These are phyloP conservation scores for Petrocephalus microphthalmus DNA, from an alignment of 2,113 vertebrate species.

Conservation along the genomic window DNA sequence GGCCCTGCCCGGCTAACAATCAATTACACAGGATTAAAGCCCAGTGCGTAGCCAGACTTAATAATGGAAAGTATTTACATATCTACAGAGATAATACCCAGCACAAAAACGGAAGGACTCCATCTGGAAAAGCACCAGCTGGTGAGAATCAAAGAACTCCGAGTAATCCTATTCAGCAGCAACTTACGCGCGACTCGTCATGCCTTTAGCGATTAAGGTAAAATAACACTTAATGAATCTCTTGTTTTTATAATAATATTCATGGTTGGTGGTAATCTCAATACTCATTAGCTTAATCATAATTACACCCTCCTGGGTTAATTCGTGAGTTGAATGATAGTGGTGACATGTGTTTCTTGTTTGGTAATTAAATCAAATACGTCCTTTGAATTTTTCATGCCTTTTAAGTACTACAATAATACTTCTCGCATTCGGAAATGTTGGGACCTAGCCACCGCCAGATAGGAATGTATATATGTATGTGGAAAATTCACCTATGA, in stretches of 20 bases:
- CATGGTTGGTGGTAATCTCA: not conserved
- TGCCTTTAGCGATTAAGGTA: not conserved
- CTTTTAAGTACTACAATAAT: not conserved
- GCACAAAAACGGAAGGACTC: not conserved
- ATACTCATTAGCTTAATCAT: not conserved
- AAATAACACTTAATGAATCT: not conserved
- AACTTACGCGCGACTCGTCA: not conserved
- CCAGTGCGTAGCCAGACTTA: not conserved
- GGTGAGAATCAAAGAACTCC: not conserved
- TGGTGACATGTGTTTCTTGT: not conserved
- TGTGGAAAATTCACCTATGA: too few relatives aligned
- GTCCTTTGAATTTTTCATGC: not conserved
- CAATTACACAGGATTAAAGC: not conserved
- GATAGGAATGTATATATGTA: too few relatives aligned
- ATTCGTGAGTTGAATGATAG: not conserved
- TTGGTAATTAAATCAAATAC: not conserved
- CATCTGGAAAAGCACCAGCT: not conserved
- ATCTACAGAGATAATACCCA: not conserved
- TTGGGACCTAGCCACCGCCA: not conserved
- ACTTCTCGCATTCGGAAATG: not conserved
- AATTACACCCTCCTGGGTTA: not conserved
- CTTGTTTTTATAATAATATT: constrained; percentile 21
- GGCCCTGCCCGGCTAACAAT: not conserved
- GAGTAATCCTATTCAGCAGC: not conserved
- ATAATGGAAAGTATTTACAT: not conserved